Conservation (phyloP, 2,888 invertebrate species). For the Bembecia ichneumoniformis region DNA sequence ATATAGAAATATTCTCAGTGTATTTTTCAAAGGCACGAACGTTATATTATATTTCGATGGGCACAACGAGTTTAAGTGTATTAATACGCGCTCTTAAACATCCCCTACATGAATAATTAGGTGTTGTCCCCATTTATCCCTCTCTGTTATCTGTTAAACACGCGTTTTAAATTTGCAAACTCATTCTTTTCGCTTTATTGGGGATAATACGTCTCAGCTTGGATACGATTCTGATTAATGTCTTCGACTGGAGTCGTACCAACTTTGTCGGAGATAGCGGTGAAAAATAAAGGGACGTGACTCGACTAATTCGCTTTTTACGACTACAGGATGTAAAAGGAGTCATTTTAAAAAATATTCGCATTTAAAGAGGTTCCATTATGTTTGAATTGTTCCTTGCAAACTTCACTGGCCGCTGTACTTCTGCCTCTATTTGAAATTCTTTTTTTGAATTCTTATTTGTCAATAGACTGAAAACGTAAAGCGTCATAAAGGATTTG, state of each 20-base stretch:
- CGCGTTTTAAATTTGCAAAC: constrained; percentile 67
- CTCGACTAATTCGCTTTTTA: constrained; percentile 62
- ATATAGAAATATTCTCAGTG: constrained; percentile 27
- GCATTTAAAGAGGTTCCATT: not conserved
- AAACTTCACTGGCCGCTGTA: not conserved
- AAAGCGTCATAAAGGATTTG: no score
- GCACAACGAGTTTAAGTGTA: constrained; percentile 36
- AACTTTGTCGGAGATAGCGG: constrained; percentile 67
- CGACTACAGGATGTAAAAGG: constrained; percentile 26
- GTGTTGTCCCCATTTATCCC: constrained; percentile 60
- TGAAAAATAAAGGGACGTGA: constrained; percentile 69
- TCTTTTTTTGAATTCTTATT: constrained; percentile 48
- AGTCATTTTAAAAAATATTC: not conserved
- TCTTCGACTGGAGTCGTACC: constrained; percentile 46
- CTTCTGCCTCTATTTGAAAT: constrained; percentile 13
- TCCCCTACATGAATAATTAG: constrained; percentile 72
- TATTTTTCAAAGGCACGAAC: constrained; percentile 50
- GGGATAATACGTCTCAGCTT: constrained; percentile 65
- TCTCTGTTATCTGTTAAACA: constrained; percentile 61
- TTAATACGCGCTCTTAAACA: constrained; percentile 64
- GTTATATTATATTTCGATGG: no score
- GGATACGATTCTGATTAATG: constrained; percentile 69
- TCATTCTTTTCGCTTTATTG: constrained; percentile 69
- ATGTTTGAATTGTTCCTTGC: not conserved
- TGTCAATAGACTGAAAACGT: constrained; percentile 26